Evolutionary conservation across 2,888 invertebrate genomes (phyloP).

Genomic region (Epinotia nisella): DNA sequence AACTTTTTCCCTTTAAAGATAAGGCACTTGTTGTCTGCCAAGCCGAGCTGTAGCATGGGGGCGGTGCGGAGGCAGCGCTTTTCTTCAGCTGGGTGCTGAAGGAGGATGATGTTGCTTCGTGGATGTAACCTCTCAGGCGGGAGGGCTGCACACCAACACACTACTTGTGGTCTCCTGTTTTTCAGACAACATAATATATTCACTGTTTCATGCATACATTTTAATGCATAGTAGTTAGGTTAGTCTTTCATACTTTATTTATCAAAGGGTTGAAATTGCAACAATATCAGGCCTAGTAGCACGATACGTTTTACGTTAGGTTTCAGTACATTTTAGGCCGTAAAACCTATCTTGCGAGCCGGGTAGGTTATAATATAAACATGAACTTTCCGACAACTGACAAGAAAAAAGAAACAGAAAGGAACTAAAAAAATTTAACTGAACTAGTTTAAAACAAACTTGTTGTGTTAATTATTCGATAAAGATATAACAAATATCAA

Average conservation of each 20-base stretch:
- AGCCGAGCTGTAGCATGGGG: slow-evolving; percentile 92
- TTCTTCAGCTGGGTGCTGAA: slow-evolving; percentile 97
- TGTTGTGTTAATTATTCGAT: not conserved
- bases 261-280: too few relatives aligned
- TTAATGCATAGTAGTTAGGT: too few relatives aligned
- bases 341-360: too few relatives aligned
- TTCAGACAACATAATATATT: slow-evolving; percentile 28
- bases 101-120: slow-evolving; percentile 89
- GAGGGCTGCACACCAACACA: slow-evolving; percentile 96
- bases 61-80: slow-evolving; percentile 95
- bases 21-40: slow-evolving; percentile 90
- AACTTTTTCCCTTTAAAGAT: slow-evolving; percentile 94
- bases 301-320: too few relatives aligned
- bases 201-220: not conserved
- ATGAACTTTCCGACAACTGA: too few relatives aligned
- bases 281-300: too few relatives aligned
- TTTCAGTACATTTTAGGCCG: too few relatives aligned
- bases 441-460: not conserved
- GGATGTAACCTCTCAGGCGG: slow-evolving; percentile 89
- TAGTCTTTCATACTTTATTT: too few relatives aligned
- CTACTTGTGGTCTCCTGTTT: slow-evolving; percentile 90
- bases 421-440: too few relatives aligned
- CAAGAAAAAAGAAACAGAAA: too few relatives aligned
- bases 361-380: too few relatives aligned
- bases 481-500: slow-evolving; percentile 43